Evolutionary conservation across 2,797 vertebrate species (phyloP).

Genomic region (Onychomys arenicola): DNA sequence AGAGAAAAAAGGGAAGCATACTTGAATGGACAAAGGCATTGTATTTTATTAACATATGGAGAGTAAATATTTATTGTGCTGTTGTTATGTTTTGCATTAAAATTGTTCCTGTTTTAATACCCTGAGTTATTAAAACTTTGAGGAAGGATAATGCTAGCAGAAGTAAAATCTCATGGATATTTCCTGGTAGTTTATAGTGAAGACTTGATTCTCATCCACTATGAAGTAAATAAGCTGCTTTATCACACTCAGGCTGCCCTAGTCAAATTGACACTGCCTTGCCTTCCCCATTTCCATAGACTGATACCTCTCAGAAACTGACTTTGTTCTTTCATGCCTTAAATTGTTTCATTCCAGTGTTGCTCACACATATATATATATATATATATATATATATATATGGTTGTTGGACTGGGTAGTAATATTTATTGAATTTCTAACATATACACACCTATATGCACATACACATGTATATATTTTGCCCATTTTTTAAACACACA

Average conservation of each 20-base stretch:
- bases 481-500: background rate
- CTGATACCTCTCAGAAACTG: background rate
- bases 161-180: background rate
- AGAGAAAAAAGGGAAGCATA: background rate
- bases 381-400: no score
- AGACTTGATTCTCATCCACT: background rate
- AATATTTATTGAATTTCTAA: background rate
- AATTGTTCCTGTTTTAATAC: background rate
- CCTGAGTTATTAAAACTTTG: background rate
- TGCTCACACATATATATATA: background rate
- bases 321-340: background rate
- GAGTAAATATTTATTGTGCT: background rate
- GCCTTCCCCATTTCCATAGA: background rate
- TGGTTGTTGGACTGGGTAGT: background rate
- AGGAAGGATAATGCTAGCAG: background rate
- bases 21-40: background rate
- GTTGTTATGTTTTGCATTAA: background rate
- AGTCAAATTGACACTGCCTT: background rate
- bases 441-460: background rate
- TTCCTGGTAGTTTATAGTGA: background rate
- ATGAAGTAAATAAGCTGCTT: background rate
- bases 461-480: background rate
- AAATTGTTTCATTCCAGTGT: background rate
- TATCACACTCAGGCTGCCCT: accelerated
- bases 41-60: background rate